Evolutionary conservation across 2,797 vertebrate genomes (phyloP).

Genomic region (Enteromius argenteus): DNA sequence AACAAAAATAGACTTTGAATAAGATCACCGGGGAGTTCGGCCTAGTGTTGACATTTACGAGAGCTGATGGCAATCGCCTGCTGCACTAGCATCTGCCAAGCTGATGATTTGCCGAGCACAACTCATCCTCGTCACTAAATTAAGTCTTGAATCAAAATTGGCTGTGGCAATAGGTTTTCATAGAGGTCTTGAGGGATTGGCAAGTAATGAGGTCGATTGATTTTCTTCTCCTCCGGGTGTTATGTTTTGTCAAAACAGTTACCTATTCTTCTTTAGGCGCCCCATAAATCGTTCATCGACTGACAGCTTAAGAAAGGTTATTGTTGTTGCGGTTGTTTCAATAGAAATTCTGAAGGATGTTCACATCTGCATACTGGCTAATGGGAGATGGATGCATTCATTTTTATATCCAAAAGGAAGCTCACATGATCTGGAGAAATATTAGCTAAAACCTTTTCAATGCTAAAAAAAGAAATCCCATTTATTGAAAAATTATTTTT

Average conservation of each 20-base stretch:
- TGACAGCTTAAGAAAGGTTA: conserved; percentile 56
- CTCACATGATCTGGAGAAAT: not conserved
- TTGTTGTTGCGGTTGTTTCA: conserved; percentile 43
- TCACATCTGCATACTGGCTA: conserved; percentile 22
- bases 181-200: conserved; percentile 47
- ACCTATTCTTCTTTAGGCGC: conserved; percentile 42
- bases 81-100: conserved; percentile 38
- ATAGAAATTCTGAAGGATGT: conserved; percentile 32
- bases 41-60: conserved; percentile 35
- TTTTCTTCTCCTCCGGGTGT: conserved; percentile 50
- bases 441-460: not conserved
- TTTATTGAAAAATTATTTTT: too few species aligned
- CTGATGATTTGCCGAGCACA: conserved; percentile 1
- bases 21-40: conserved; percentile 23
- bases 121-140: conserved; percentile 50
- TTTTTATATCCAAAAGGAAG: not conserved
- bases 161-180: conserved; percentile 34
- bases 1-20: conserved; percentile 49
- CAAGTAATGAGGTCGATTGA: conserved; percentile 60
- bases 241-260: conserved; percentile 57
- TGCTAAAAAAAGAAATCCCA: not conserved
- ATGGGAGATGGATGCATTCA: not conserved
- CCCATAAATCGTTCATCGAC: conserved; percentile 33
- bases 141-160: conserved; percentile 50
- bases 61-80: conserved; percentile 37